Evolutionary conservation across 2,797 vertebrate species (phyloP), one percentile per base, ranked within the genome.

Genomic region (Parauchenoglanis punctatus): DNA sequence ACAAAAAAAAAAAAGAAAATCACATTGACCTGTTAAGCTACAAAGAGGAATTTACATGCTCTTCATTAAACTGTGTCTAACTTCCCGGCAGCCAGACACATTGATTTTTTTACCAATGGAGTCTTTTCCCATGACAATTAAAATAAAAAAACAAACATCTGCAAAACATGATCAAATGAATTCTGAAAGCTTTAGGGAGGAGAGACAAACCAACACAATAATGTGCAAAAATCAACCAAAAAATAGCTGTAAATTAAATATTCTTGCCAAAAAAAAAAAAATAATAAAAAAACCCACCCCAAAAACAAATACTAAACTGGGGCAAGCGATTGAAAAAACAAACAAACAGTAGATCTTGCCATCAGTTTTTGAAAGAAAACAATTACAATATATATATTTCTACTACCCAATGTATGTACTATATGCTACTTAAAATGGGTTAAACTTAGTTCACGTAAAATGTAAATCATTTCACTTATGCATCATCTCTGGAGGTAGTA

Each of bases 31-130:
- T 35, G 31, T 75, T 20, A 75, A n/a, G 18, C 70, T 49, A 46
- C 85, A 80, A 49, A 80, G 61, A 87, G 54, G 40, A 81, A 77
- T 46, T 17, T 54, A 77, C 87, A 88, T 87, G 82, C 59, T 83
- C 75, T 88, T 82, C 68, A 83, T 73, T 85, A 77, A 88, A 44
- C 67, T 35, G 65, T 67, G 76, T 89, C 90, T 6, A 88, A 90
- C 90, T 89, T 90, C 52, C 89, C 91, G 77, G 91, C 91, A 90
- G 89, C 81, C 78, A 90, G 83, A 88, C 89, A 67, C 77, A 73
- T 44, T 46, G 7, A 23, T 25, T 31, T 25, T 31, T 49, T 72
- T 18, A 31, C 10, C 23, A 7, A 11, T 63, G 46, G 31, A 80
- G 12, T 3, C 11, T 40, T 35, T 40, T 7, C 4, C 28, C 46